Conservation (phyloP, 37 sponge, comb jelly and placozoan genomes). For the Halichondria panicea region DNA sequence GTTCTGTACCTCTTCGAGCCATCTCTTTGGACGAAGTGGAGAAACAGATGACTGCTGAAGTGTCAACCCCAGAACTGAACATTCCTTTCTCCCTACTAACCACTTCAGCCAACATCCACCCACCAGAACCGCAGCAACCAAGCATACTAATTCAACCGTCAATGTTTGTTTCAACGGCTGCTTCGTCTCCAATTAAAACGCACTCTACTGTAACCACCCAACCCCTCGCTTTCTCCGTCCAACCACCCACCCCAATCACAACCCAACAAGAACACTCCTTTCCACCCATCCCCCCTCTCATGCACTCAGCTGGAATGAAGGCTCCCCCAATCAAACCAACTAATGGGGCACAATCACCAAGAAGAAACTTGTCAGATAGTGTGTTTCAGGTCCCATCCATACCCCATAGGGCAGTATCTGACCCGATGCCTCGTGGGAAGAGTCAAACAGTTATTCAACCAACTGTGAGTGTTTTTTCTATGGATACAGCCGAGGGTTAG, state of each 20-base stretch:
- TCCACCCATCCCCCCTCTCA: slow-evolving; percentile 57
- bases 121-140: slow-evolving; percentile 6
- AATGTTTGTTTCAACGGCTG: not conserved
- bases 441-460: not conserved
- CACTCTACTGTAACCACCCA: not conserved
- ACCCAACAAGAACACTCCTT: slow-evolving; percentile 20
- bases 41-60: slow-evolving; percentile 40
- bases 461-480: too few relatives aligned
- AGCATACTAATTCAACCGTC: slow-evolving; percentile 16
- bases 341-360: not conserved
- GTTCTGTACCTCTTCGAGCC: slow-evolving; percentile 9
- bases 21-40: slow-evolving; percentile 51
- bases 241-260: not conserved
- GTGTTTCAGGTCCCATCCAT: not conserved
- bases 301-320: slow-evolving; percentile 63
- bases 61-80: not conserved
- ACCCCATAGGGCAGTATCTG: not conserved
- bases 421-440: not conserved
- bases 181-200: not conserved
- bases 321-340: slow-evolving; percentile 37
- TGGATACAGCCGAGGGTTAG: too few relatives aligned
- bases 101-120: not conserved
- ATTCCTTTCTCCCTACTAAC: not conserved
- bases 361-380: not conserved
- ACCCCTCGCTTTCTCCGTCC: slow-evolving; percentile 1